A percentile compares a stretch with the other conserved stretches of the same genome.
phyloP scores from a whole-genome alignment of 2,113 vertebrate species.

The Muscicapa adusta region DNA sequence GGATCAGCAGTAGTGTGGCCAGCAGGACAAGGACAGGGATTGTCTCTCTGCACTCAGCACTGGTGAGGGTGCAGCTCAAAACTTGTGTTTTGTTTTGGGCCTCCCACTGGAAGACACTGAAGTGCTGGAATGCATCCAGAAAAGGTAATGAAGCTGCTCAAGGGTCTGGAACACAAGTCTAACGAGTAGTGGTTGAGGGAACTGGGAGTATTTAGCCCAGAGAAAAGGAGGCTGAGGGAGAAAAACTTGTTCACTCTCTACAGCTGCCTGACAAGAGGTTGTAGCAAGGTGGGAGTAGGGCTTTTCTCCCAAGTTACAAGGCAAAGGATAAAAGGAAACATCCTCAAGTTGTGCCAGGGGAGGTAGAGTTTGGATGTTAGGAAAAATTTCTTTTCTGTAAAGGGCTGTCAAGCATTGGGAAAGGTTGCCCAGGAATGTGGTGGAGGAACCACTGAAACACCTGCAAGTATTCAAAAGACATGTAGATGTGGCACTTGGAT shows the following conservation, averaged over 20 bases:
- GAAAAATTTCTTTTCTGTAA: background rate
- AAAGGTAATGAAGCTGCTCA: background rate
- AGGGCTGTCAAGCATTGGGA: background rate
- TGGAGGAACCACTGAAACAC: background rate
- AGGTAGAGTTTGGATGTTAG: background rate
- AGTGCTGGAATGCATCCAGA: background rate
- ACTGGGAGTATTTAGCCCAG: background rate
- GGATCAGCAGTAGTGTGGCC: background rate
- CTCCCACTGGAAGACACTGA: background rate
- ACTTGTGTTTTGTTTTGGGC: background rate
- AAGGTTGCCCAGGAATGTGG: background rate
- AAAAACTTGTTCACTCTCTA: background rate
- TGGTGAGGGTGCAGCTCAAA: background rate
- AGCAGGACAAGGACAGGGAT: background rate
- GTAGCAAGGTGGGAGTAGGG: rapidly evolving
- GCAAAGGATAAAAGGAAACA: background rate
- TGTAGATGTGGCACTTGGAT: background rate
- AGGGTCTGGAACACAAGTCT: background rate
- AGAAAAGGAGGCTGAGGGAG: background rate
- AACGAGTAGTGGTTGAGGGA: background rate
- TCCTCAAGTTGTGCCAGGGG: background rate
- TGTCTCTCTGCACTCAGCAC: rapidly evolving
- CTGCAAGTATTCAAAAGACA: background rate
- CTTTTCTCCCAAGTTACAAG: background rate
- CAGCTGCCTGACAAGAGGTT: background rate